Percentiles rank a stretch among this genome's conserved stretches.
Conservation (phyloP, 2,113 vertebrate species). For the Pyrgilauda ruficollis region DNA sequence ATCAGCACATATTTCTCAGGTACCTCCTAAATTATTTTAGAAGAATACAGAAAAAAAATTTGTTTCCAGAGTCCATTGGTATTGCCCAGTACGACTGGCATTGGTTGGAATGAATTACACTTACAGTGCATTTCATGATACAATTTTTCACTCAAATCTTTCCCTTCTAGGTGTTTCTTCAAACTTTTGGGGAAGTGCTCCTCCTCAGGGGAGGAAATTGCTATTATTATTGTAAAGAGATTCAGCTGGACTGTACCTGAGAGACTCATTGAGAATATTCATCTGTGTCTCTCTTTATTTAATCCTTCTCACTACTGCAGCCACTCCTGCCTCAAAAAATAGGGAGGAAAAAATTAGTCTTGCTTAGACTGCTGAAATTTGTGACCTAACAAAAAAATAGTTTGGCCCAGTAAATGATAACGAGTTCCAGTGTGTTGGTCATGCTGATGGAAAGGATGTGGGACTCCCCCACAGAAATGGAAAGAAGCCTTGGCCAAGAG, state of each 20-base stretch:
- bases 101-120: not conserved
- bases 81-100: not conserved
- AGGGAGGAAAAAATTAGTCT: not conserved
- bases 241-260: not conserved
- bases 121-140: not conserved
- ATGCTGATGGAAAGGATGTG: not conserved
- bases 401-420: not conserved
- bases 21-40: not conserved
- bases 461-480: not conserved
- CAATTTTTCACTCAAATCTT: not conserved
- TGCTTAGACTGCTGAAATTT: not conserved
- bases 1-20: not conserved
- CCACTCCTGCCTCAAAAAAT: not conserved
- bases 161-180: not conserved
- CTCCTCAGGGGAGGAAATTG: not conserved
- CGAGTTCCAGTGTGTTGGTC: not conserved
- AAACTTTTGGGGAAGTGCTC: not conserved
- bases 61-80: not conserved
- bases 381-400: not conserved
- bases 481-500: not conserved
- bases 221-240: not conserved
- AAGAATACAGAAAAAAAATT: not conserved
- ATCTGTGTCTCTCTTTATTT: not conserved
- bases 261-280: not conserved
- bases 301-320: not conserved